Conservation (phyloP, 64 coral and sea anemone genomes). For the Actinia equina region DNA sequence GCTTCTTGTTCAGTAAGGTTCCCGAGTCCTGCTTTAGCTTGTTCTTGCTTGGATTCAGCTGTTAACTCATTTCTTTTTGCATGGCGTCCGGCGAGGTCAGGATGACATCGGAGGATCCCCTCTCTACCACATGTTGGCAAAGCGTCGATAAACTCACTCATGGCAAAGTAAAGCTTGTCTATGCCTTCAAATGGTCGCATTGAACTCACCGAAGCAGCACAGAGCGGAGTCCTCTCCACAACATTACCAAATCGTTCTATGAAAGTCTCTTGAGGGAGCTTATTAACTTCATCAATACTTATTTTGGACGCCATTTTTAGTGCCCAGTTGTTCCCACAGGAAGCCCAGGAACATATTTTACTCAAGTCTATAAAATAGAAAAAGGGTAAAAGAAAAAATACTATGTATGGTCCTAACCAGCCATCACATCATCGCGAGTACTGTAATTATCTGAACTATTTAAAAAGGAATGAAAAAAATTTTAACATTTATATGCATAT, state of each 20-base stretch:
- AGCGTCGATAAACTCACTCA: conserved; percentile 53
- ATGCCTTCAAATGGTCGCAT: conserved; percentile 28
- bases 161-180: background rate
- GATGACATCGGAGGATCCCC: conserved; percentile 48
- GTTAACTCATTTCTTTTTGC: conserved; percentile 43
- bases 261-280: conserved; percentile 38
- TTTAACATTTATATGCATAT: no score
- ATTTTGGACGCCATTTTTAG: conserved; percentile 54
- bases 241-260: conserved; percentile 63
- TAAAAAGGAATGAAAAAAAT: no score
- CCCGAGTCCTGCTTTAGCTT: conserved; percentile 50
- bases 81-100: conserved; percentile 37
- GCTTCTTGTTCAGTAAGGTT: conserved; percentile 35
- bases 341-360: background rate
- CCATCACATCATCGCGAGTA: no score
- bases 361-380: no score
- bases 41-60: conserved; percentile 66
- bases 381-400: no score
- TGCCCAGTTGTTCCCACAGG: no score
- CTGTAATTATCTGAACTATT: no score
- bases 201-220: conserved; percentile 40
- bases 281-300: conserved; percentile 35
- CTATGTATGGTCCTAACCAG: no score
- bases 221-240: conserved; percentile 42
- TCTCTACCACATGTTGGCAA: conserved; percentile 23